Evolutionary conservation across 2,113 vertebrate species (phyloP).

Genomic region (Hydrolagus affinis): DNA sequence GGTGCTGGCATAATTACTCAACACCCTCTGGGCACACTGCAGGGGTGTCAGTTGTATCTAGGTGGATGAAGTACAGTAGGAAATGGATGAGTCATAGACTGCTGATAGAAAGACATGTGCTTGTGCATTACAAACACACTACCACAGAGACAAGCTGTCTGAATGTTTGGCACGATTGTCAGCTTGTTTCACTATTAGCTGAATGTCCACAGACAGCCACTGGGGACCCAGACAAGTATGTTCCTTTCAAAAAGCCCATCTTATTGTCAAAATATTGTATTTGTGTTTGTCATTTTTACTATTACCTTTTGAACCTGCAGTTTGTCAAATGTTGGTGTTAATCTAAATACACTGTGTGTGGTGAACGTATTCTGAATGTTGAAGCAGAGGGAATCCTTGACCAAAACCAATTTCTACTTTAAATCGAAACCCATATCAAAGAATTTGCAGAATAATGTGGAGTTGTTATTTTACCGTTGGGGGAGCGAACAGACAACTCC

Average conservation of each 20-base stretch:
- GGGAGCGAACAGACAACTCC: neutral
- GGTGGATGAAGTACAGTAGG: slow-evolving; percentile 3
- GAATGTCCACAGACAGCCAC: neutral
- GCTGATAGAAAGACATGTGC: slow-evolving; percentile 27
- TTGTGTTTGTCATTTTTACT: neutral
- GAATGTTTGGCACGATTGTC: slow-evolving; percentile 15
- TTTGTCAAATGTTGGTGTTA: neutral
- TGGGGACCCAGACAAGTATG: slow-evolving; percentile 4
- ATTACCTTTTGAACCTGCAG: neutral
- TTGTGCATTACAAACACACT: slow-evolving; percentile 18
- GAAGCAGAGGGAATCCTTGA: neutral
- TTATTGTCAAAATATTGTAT: slow-evolving; percentile 27
- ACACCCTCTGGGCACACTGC: slow-evolving; percentile 6
- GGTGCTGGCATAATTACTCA: slow-evolving; percentile 23
- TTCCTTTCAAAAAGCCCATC: slow-evolving; percentile 16
- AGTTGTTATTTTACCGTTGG: neutral
- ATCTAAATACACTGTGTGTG: neutral
- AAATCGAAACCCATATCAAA: neutral
- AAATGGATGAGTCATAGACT: slow-evolving; percentile 25
- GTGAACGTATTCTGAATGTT: neutral
- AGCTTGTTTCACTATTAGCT: slow-evolving; percentile 21
- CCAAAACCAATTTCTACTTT: neutral
- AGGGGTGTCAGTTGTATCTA: slow-evolving; percentile 21
- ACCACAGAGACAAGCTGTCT: slow-evolving; percentile 7
- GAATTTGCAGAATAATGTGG: neutral